Conservation (phyloP, 2,888 invertebrate genomes). For the Thereva unica region DNA sequence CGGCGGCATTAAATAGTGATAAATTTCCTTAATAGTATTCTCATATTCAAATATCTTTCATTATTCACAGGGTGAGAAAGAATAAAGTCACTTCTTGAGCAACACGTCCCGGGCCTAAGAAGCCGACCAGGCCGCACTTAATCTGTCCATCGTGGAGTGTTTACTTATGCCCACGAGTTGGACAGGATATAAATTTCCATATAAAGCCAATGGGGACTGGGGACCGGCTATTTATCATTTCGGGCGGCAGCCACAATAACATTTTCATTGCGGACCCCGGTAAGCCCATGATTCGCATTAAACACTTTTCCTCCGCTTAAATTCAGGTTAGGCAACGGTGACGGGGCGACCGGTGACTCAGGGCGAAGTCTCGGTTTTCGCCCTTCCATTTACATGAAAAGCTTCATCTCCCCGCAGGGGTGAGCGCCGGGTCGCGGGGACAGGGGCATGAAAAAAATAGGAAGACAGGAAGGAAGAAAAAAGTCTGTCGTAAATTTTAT, state of each 20-base stretch:
- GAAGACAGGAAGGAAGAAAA: too few relatives aligned
- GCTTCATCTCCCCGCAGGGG: background rate
- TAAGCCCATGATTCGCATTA: slow-evolving; percentile 28
- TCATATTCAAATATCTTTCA: too few relatives aligned
- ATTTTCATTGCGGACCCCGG: slow-evolving; percentile 12
- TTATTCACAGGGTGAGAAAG: too few relatives aligned
- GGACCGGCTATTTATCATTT: slow-evolving; percentile 27
- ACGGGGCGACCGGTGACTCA: too few relatives aligned
- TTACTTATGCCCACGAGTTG: slow-evolving; percentile 10
- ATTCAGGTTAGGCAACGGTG: background rate
- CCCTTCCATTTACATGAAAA: background rate
- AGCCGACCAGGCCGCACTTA: too few relatives aligned
- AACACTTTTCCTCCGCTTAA: slow-evolving; percentile 25
- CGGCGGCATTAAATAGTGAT: too few relatives aligned
- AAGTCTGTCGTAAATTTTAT: slow-evolving; percentile 25
- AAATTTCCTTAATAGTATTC: too few relatives aligned
- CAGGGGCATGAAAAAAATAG: background rate
- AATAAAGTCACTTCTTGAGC: too few relatives aligned
- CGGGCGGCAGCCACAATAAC: slow-evolving; percentile 29
- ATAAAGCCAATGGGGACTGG: slow-evolving; percentile 17
- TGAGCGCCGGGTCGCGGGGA: background rate
- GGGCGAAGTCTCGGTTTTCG: background rate
- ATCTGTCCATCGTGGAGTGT: too few relatives aligned
- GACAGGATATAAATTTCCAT: slow-evolving; percentile 25
- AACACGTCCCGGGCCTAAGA: too few relatives aligned